Base-by-base conservation (phyloP, 2,113 vertebrate genomes). In the Trichomycterus rosablanca region DNA sequence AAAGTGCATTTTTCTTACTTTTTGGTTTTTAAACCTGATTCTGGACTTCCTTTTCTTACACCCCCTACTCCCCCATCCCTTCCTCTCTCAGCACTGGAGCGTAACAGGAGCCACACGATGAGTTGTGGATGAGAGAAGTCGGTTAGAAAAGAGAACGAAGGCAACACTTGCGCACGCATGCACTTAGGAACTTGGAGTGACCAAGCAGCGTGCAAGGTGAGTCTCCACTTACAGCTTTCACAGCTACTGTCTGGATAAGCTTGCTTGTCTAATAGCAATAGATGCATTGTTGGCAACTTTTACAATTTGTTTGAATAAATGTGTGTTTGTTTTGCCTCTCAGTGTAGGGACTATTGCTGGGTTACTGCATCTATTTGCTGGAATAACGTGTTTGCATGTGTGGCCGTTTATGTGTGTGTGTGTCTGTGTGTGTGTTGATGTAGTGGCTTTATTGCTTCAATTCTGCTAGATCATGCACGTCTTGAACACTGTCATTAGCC, bases 81-180 rank as follows among this genome's bases (percentile, higher is more conserved):
- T 54, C 58, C 63, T 70, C 54, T 67, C 52, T 52, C 42, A 32
- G 74, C 73, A 75, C 73, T 63, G 63, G 77, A 81, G 78, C 61
- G 76, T 70, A 79, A 83, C 78, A 70, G 75, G 76, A 83, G 78
- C 74, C 74, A 78, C 71, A 61, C 74, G 52, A 76, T 84, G 80
- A 80, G 77, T 80, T 60, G 77, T 81, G 79, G 77, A 80, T 85
- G 80, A 83, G 78, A 77, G 77, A 75, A 75, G 73, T 75, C 74
- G 81, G 74, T 59, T 67, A 55, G 59, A 55, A 54, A 72, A 57
- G 59, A 52, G 37, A 67, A 45, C 55, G 66, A 71, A 71, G 75
- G 63, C 51, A 52, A 40, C 52, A 44, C 55, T 58, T 35, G 42
- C 39, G 66, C 28, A 50, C 77, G 76, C 68, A 66, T 58, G 39